Evolutionary conservation across 2,113 vertebrate species (phyloP).

Genomic region (Lepus europaeus): DNA sequence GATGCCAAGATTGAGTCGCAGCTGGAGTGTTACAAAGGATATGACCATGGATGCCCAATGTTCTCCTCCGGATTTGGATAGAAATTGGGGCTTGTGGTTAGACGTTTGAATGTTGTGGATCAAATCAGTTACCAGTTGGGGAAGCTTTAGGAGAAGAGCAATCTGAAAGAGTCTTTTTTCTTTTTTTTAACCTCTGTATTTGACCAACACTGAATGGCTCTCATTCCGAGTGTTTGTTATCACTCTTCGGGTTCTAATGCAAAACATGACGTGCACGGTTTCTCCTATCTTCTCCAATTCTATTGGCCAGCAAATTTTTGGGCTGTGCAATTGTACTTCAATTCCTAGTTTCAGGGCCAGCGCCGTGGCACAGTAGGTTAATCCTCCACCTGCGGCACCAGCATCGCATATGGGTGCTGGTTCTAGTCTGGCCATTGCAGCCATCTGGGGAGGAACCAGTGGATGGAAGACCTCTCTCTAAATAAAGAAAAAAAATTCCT

Average conservation of each 20-base stretch:
- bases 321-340: neutral
- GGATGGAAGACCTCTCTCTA: no score
- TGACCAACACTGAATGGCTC: neutral
- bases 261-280: neutral
- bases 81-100: neutral
- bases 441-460: no score
- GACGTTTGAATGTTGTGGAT: neutral
- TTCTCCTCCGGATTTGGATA: neutral
- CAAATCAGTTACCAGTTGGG: neutral
- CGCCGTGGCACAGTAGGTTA: no score
- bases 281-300: neutral
- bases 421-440: no score
- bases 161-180: neutral
- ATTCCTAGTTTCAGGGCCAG: neutral
- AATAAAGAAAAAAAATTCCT: neutral
- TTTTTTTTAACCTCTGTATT: neutral
- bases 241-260: neutral
- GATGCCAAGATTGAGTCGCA: slow-evolving; percentile 33
- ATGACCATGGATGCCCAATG: neutral
- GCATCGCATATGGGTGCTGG: no score
- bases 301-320: neutral
- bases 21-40: neutral
- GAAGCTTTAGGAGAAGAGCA: neutral
- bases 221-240: neutral
- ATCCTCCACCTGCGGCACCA: no score